These are phyloP conservation scores for Smutsia gigantea DNA, from an alignment of 2,797 vertebrate genomes.

Conservation along the genomic window DNA sequence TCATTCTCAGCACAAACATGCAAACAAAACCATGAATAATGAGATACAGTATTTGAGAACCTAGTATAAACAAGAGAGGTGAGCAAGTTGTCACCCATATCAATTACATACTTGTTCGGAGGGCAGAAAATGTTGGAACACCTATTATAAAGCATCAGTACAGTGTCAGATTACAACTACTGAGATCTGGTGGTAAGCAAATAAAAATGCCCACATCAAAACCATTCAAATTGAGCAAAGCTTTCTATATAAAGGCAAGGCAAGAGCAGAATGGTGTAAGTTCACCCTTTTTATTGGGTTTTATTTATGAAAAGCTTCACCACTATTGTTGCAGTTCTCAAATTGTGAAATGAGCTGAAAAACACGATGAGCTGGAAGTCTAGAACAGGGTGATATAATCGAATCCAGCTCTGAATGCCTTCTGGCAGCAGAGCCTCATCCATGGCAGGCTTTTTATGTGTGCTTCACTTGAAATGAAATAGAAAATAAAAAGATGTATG, in stretches of 20 bases:
- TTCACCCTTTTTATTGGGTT: background rate
- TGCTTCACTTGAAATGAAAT: slow-evolving; percentile 78
- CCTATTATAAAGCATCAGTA: background rate
- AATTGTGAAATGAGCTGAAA: slow-evolving; percentile 73
- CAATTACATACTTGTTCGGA: background rate
- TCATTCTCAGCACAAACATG: slow-evolving; percentile 70
- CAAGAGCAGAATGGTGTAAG: background rate
- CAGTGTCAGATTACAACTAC: background rate
- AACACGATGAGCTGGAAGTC: slow-evolving; percentile 57
- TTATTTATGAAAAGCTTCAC: slow-evolving; percentile 76
- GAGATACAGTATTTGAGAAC: slow-evolving; percentile 79
- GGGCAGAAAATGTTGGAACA: background rate
- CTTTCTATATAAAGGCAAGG: background rate
- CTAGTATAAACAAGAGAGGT: slow-evolving; percentile 76
- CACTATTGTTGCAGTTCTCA: slow-evolving; percentile 84
- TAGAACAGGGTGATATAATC: slow-evolving; percentile 40
- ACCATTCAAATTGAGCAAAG: background rate
- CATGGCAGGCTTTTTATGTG: slow-evolving; percentile 77
- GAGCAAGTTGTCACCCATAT: slow-evolving; percentile 52
- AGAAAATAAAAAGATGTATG: slow-evolving; percentile 72
- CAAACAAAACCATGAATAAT: slow-evolving; percentile 60
- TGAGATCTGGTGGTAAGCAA: background rate
- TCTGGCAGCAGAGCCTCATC: slow-evolving; percentile 58
- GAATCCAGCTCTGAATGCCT: slow-evolving; percentile 58
- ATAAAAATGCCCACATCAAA: background rate